Conservation (phyloP, 2,113 vertebrate species). For the Nettapus auritus region DNA sequence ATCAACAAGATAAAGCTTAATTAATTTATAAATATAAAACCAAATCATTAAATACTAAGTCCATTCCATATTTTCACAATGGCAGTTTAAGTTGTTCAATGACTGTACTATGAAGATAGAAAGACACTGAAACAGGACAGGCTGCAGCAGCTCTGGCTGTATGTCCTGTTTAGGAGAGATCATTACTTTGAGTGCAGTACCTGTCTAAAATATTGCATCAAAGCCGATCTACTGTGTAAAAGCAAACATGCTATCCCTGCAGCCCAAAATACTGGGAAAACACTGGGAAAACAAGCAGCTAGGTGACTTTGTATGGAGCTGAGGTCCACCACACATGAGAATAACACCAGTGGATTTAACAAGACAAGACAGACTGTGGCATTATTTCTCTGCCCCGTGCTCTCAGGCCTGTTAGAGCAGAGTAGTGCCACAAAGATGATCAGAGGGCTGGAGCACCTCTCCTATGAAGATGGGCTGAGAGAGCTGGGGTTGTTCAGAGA, state of each 20-base stretch:
- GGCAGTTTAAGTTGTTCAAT: not conserved
- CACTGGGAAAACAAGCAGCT: not conserved
- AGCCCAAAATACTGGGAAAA: not conserved
- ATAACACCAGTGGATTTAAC: not conserved
- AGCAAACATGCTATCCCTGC: rapidly evolving
- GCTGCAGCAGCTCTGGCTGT: not conserved
- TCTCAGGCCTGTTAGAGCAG: not conserved
- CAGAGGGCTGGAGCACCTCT: not conserved
- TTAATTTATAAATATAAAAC: not conserved
- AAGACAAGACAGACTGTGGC: not conserved
- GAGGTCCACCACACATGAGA: not conserved
- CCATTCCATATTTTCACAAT: not conserved
- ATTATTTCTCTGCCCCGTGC: not conserved
- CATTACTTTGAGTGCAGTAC: not conserved
- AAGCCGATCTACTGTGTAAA: no score
- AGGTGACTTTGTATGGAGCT: not conserved
- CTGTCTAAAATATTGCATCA: not conserved
- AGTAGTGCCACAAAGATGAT: not conserved
- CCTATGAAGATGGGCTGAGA: not conserved
- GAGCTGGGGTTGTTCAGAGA: not conserved
- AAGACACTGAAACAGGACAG: not conserved
- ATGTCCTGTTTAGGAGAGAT: not conserved
- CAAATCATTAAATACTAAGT: not conserved
- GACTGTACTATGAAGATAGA: not conserved
- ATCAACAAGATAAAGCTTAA: not conserved